Evolutionary conservation across 2,113 vertebrate genomes (phyloP).

Genomic region (Myrmecobius fasciatus): DNA sequence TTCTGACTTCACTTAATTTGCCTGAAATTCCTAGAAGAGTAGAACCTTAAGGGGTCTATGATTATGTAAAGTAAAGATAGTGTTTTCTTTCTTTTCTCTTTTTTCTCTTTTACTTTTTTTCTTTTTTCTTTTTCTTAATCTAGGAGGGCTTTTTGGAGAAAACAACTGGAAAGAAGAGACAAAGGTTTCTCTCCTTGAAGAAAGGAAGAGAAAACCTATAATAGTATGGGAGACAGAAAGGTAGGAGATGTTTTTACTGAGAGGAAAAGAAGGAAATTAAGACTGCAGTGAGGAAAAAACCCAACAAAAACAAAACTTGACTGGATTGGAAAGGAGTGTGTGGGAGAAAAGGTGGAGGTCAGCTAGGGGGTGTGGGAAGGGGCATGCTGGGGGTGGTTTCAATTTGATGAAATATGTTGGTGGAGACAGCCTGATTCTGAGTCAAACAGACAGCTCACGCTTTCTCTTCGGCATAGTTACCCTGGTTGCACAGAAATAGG

Average conservation of each 20-base stretch:
- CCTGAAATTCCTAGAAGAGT: not conserved
- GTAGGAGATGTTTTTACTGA: not conserved
- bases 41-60: not conserved
- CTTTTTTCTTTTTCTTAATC: not conserved
- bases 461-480: not conserved
- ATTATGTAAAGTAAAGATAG: not conserved
- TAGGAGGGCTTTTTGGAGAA: constrained; percentile 37
- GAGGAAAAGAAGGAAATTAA: not conserved
- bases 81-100: not conserved
- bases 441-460: not conserved
- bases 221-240: not conserved
- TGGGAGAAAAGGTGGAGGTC: constrained; percentile 1
- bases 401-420: not conserved
- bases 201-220: not conserved
- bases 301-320: not conserved
- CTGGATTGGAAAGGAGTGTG: not conserved
- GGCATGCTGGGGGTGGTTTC: not conserved
- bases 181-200: not conserved
- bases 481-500: not conserved
- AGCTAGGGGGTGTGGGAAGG: not conserved
- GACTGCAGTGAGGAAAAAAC: not conserved
- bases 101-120: not conserved
- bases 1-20: not conserved
- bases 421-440: not conserved
- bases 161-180: not conserved